These are phyloP conservation scores for Chrysolina haemoptera DNA, from an alignment of 2,888 invertebrate genomes.

Conservation along the genomic window DNA sequence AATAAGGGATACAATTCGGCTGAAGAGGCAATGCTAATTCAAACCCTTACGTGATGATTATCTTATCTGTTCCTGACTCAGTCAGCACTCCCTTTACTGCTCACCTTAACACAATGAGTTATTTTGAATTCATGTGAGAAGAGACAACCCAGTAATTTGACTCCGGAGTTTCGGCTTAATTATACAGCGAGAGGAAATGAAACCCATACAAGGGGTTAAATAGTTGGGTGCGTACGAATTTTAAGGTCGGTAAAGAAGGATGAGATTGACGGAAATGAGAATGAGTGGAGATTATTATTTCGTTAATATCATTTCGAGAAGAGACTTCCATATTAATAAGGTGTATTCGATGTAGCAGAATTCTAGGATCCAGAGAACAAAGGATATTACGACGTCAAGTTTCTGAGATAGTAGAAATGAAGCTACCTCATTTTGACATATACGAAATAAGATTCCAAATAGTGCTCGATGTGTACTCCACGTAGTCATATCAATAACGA, in stretches of 20 bases:
- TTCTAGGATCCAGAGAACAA: too few species aligned
- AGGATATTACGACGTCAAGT: too few species aligned
- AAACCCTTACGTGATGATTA: conserved; percentile 41
- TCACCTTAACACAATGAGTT: conserved; percentile 46
- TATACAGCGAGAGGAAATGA: conserved; percentile 29
- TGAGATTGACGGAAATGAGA: neutral
- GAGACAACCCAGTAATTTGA: conserved; percentile 32
- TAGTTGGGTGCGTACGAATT: conserved; percentile 31
- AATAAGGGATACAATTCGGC: conserved; percentile 20
- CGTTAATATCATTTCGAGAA: neutral
- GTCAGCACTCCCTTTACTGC: conserved; percentile 46
- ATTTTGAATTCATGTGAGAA: conserved; percentile 41
- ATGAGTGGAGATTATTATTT: neutral
- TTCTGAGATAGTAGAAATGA: too few species aligned
- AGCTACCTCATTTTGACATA: too few species aligned
- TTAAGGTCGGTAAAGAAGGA: neutral
- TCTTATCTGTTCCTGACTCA: conserved; percentile 40
- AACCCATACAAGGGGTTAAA: conserved; percentile 29
- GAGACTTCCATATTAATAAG: neutral
- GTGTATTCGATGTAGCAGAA: neutral
- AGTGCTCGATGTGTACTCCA: too few species aligned
- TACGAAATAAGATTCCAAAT: too few species aligned
- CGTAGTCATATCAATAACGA: too few species aligned
- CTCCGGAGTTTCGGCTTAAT: conserved; percentile 33
- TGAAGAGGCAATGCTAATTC: conserved; percentile 41